Evolutionary conservation across 2,888 invertebrate species (phyloP), one percentile per base, ranked within the genome.

Genomic region (Salpingus planirostris): DNA sequence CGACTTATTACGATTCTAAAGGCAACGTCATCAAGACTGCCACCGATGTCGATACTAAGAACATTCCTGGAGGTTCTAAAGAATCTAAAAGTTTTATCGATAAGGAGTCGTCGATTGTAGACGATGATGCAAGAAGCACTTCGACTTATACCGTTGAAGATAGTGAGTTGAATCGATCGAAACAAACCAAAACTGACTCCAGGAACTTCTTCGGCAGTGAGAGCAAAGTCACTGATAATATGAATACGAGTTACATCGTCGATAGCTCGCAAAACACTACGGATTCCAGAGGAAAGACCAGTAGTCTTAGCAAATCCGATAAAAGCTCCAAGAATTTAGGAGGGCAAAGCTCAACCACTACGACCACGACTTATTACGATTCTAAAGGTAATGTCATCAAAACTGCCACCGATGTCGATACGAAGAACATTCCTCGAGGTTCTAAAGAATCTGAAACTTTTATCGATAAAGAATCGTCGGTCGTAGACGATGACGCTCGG

Each of bases 301-400:
- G 13, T 8, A 18, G 18, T 8, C n/a, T 13, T 15, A 13, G 13
- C 13, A 13, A 27, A 13, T 11, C 5, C 3, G n/a, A 11, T 29
- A 11, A n/a, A 7, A 18, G 18, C 18, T 29, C 32, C 13, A 11
- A 13, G 5, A 13, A 24, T 7, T 11, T 21, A 6, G 24, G 15
- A 13, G 48, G 44, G 3, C 33, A 29, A 12, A 43, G 42, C 13
- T 40, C 48, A 21, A 44, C 33, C 4, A 60, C 59, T n/a, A 63
- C 61, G 1, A 61, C 61, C 3, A 60, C 53, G 7, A 63, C 62
- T 0, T 59, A 60, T 38, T 64, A 65, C 32, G 65, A 64, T 44
- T 57, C 62, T 1, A 53, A 54, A 34, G 63, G 63, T 12, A 64
- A 64, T 33, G 49, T 60, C 3, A 42, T 62, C 13, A 60, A 60